phyloP scores from a whole-genome alignment of 1,140 invertebrate species.

The Cyclina sinensis region DNA sequence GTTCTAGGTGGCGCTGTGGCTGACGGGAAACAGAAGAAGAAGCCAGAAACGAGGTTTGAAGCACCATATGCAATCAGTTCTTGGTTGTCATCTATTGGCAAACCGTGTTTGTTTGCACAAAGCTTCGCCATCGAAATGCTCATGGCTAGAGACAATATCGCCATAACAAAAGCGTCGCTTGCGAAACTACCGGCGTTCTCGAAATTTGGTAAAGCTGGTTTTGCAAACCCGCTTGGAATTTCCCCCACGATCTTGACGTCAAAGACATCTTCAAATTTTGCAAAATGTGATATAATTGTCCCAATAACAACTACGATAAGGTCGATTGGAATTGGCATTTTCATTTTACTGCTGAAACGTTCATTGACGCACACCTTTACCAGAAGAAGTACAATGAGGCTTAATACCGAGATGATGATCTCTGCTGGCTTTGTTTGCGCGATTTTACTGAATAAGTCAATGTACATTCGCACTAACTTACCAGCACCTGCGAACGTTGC shows the following conservation, averaged over 20 bases:
- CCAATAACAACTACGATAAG: slow-evolving; percentile 89
- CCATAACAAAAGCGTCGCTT: slow-evolving; percentile 77
- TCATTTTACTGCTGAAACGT: slow-evolving; percentile 89
- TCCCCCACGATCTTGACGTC: slow-evolving; percentile 85
- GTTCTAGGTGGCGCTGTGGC: slow-evolving; percentile 94
- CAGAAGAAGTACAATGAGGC: slow-evolving; percentile 90
- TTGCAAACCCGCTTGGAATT: slow-evolving; percentile 85
- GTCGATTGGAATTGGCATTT: slow-evolving; percentile 94
- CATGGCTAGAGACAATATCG: slow-evolving; percentile 82
- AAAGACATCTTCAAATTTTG: slow-evolving; percentile 82
- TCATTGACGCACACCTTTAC: slow-evolving; percentile 95
- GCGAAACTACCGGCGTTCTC: slow-evolving; percentile 48
- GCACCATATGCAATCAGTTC: slow-evolving; percentile 88
- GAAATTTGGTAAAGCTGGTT: slow-evolving; percentile 71
- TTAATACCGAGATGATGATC: slow-evolving; percentile 90
- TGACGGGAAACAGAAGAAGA: slow-evolving; percentile 88
- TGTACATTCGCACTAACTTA: slow-evolving; percentile 79
- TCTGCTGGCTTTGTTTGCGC: slow-evolving; percentile 81
- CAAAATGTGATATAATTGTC: slow-evolving; percentile 84
- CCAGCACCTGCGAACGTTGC: slow-evolving; percentile 66
- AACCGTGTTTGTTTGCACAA: slow-evolving; percentile 82
- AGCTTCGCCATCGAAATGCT: slow-evolving; percentile 86
- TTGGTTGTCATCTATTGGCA: slow-evolving; percentile 86
- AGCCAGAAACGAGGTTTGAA: slow-evolving; percentile 85
- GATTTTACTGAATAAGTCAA: slow-evolving; percentile 81